Conservation (phyloP, 2,888 invertebrate species). For the Trichacis sp. region DNA sequence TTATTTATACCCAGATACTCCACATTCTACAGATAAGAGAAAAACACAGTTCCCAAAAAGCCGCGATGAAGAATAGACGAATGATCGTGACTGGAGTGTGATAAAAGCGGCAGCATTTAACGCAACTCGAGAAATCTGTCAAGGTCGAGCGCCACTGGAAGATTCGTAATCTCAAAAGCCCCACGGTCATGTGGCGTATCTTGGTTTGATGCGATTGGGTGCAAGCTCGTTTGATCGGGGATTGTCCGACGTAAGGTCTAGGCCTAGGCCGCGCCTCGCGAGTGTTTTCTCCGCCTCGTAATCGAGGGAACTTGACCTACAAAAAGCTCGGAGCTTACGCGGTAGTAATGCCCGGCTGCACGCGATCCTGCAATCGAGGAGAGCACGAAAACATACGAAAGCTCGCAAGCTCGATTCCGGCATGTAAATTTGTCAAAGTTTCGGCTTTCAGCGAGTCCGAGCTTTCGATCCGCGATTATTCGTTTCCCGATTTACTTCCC, state of each 20-base stretch:
- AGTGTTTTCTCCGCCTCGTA: too few species aligned
- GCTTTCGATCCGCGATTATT: too few species aligned
- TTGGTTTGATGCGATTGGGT: conserved; percentile 2
- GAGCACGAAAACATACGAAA: conserved; percentile 32
- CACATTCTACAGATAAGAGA: too few species aligned
- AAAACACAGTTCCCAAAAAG: too few species aligned
- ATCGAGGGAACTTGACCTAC: conserved; percentile 42
- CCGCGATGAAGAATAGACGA: too few species aligned
- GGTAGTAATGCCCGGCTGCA: conserved; percentile 41
- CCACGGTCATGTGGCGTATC: too few species aligned
- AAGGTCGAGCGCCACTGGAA: neutral
- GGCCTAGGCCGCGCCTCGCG: conserved; percentile 18
- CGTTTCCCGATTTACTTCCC: too few species aligned
- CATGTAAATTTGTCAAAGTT: conserved; percentile 12
- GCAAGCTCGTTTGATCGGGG: conserved; percentile 1
- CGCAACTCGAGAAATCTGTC: conserved; percentile 10
- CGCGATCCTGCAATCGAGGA: conserved; percentile 38
- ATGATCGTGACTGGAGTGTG: too few species aligned
- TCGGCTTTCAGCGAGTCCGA: neutral
- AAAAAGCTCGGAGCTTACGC: conserved; percentile 31
- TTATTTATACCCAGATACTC: too few species aligned
- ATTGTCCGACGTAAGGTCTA: conserved; percentile 16
- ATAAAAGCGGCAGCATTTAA: neutral
- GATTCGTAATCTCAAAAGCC: conserved; percentile 4
- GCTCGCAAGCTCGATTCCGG: conserved; percentile 22